These are phyloP conservation scores for Orius laevigatus DNA, from an alignment of 1,140 invertebrate species.

Conservation along the genomic window DNA sequence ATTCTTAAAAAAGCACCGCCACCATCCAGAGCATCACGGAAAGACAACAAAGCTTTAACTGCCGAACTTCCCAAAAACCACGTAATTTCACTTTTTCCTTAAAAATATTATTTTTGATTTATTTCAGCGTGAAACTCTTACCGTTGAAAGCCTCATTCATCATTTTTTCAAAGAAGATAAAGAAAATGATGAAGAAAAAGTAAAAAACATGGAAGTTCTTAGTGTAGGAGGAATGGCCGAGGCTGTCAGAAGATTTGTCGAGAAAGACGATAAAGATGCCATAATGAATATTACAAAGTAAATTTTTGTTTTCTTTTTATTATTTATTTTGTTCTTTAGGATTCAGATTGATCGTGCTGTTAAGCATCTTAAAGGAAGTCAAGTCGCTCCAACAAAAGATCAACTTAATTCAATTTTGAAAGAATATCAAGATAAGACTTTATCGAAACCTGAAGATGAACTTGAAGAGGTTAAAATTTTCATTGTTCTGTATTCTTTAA, in stretches of 20 bases:
- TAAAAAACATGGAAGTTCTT: conserved; percentile 18
- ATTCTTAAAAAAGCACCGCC: conserved; percentile 15
- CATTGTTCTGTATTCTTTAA: too few species aligned
- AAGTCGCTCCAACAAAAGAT: too few species aligned
- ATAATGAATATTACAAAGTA: conserved; percentile 17
- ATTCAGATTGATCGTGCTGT: too few species aligned
- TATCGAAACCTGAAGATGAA: too few species aligned
- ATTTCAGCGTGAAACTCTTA: neutral
- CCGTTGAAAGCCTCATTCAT: neutral
- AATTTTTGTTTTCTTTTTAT: neutral
- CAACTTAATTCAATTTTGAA: too few species aligned
- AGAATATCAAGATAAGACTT: too few species aligned
- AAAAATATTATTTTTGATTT: neutral
- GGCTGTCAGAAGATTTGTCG: conserved; percentile 18
- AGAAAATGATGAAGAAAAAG: conserved; percentile 1
- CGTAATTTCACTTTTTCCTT: neutral
- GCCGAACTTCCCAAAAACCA: neutral
- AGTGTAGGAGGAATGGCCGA: conserved; percentile 18
- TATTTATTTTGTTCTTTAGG: too few species aligned
- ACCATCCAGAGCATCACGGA: neutral
- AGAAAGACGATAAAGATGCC: conserved; percentile 17
- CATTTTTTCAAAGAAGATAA: neutral
- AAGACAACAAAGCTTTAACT: neutral
- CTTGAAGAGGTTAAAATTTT: too few species aligned
- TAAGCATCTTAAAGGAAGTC: too few species aligned